Base-by-base conservation (phyloP, 2,888 invertebrate genomes). In the Troglohyphantes excavatus region DNA sequence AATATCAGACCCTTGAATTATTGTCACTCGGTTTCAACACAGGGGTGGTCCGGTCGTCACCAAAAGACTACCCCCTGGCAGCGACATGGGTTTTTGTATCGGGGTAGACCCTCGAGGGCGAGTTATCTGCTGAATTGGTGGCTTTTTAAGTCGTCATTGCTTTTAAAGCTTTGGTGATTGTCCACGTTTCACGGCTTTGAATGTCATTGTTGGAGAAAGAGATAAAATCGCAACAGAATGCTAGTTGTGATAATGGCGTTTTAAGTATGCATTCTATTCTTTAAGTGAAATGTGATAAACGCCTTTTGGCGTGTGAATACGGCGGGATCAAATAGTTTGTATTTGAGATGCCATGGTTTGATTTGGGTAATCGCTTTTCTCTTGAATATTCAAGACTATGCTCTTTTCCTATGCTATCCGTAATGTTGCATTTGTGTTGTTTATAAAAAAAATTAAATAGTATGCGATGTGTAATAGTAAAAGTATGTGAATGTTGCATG, bases 1-100 rank as follows among this genome's bases (percentile, higher is more conserved):
- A 63, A 23, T 23, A 72, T 65, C 23, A 39, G 72, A 11, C 39
- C 39, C 33, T 27, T 21, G 63, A 76, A 68, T 79, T 67, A 67
- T 65, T 63, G 65, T 63, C 19, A 21, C 53, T 67, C 9, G 23
- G 6, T 9, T 23, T 43, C 19, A 11, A 27, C 7, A 27, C 43
- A 27, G 23, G 63, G 76, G 76, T 39, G 76, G 76, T 39, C 67
- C 43, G 13, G n/a, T 53, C 33, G 9, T n/a, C 33, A 23, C 23
- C 67, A 23, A 59, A 33, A 9, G 26, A 23, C 9, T 7, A n/a
- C 21, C 19, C 43, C 43, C 43, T 23, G 72, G 23, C 33, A 53
- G 53, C 53, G 17, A n/a, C 17, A 33, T 72, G 23, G 53, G 13
- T 53, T 46, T 59, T 59, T 23, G 27, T 27, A 27, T 75, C 23